Evolutionary conservation across 2,113 vertebrate genomes (phyloP).

Genomic region (Eretmochelys imbricata): DNA sequence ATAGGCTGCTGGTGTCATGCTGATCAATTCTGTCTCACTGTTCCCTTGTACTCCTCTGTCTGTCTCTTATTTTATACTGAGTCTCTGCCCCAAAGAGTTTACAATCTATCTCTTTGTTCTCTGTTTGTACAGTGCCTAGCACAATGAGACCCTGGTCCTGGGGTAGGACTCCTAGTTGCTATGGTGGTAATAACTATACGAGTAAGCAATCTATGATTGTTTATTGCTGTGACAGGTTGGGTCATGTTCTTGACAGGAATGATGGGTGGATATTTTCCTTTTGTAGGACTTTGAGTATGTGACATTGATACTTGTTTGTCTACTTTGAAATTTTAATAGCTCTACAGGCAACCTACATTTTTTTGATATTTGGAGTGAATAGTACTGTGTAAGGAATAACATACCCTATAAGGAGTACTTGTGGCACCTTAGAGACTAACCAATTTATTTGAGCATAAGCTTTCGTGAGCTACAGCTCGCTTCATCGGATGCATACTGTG

Average conservation of each 20-base stretch:
- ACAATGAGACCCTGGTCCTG: not conserved
- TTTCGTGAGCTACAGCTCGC: too few species aligned
- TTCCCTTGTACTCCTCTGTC: not conserved
- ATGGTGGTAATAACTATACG: not conserved
- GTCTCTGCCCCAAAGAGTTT: too few species aligned
- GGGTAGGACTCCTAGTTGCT: not conserved
- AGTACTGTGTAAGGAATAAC: not conserved
- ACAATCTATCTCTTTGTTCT: not conserved
- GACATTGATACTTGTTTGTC: not conserved
- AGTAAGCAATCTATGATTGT: not conserved
- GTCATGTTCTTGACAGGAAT: not conserved
- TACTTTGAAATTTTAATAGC: not conserved
- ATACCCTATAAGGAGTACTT: too few species aligned
- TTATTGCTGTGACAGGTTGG: not conserved
- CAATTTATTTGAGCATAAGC: too few species aligned
- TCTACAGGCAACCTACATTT: not conserved
- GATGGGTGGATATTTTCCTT: not conserved
- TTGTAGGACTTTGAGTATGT: not conserved
- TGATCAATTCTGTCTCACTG: not conserved
- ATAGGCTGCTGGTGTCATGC: not conserved
- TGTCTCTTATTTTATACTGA: not conserved
- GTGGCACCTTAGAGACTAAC: too few species aligned
- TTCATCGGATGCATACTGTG: too few species aligned
- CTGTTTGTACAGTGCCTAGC: not conserved
- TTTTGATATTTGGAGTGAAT: not conserved